Evolutionary conservation across 2,888 invertebrate species (phyloP), one percentile per base, ranked within the genome.

Genomic region (Agapostemon virescens): DNA sequence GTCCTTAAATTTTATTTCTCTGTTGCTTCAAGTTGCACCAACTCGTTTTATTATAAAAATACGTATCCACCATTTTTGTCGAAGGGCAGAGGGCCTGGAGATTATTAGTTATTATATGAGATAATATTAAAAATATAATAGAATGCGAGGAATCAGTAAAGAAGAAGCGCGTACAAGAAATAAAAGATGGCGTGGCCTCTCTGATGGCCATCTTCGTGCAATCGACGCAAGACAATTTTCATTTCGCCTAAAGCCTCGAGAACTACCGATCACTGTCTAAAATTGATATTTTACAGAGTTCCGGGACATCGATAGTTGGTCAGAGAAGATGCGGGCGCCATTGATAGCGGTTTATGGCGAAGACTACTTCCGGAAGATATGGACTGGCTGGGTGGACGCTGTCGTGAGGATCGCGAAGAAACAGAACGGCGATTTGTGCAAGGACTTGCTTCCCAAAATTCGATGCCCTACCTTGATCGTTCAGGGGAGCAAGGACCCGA

Each of bases 401-500:
- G 94, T 95, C 90, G 90, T 91, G 20, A 91, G 91, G 6, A 93
- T 97, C 63, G 95, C 93, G 85, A 93, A 94, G 13, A 92, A 94
- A 5, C 94, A 95, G 0, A 93, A 85, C 45, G 97, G 97, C 0
- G 94, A 98, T 89, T 94, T 98, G 83, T 98, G 97, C 90, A 95
- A 94, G 79, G 93, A 94, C 4, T 91, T 94, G 42, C 89, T 98
- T 55, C 91, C 94, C 3, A 93, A 95, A 67, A 96, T 98, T 30
- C 93, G 93, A 72, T 96, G 96, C 84, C 96, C 96, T 0, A 97
- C 97, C 0, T 94, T 97, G 30, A 96, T 98, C 85, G 89, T 98
- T 64, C 97, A 98, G 89, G 98, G 98, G 0, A 94, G 95, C 84
- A 96, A 97, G 90, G 98, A 98, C 93, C 95, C 96, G 0, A 93